Evolutionary conservation across 2,113 vertebrate genomes (phyloP).

Genomic region (Aythya baeri): DNA sequence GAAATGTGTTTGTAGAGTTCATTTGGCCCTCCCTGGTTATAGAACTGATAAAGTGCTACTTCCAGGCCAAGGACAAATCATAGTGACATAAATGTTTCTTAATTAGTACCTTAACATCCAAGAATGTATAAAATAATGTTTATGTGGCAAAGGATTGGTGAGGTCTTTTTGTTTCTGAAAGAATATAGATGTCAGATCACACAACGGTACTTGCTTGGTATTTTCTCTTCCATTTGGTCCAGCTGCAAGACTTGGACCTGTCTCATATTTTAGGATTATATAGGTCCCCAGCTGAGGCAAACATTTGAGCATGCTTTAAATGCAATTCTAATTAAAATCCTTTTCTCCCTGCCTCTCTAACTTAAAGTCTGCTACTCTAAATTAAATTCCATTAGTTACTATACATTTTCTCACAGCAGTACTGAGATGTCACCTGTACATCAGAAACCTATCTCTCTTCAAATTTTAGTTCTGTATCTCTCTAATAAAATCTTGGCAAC

Average conservation of each 20-base stretch:
- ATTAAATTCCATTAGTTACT: neutral
- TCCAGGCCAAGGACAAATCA: neutral
- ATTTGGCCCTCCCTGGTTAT: neutral
- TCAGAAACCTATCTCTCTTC: neutral
- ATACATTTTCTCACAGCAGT: neutral
- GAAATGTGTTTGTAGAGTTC: neutral
- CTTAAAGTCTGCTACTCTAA: neutral
- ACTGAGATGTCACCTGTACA: neutral
- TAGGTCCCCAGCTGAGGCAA: neutral
- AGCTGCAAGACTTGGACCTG: neutral
- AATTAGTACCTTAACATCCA: neutral
- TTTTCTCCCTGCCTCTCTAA: neutral
- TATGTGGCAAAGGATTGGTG: neutral
- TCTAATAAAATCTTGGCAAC: neutral
- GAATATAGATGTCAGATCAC: neutral
- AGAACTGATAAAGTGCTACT: neutral
- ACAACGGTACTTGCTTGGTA: neutral
- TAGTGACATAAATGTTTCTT: neutral
- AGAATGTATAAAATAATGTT: neutral
- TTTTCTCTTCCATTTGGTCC: neutral
- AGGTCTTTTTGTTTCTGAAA: neutral
- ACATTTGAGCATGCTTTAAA: neutral
- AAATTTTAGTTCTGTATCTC: neutral
- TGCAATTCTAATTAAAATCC: neutral
- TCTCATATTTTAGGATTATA: neutral